phyloP scores from a whole-genome alignment of 2,113 vertebrate genomes.

The Leucopsar rothschildi region DNA sequence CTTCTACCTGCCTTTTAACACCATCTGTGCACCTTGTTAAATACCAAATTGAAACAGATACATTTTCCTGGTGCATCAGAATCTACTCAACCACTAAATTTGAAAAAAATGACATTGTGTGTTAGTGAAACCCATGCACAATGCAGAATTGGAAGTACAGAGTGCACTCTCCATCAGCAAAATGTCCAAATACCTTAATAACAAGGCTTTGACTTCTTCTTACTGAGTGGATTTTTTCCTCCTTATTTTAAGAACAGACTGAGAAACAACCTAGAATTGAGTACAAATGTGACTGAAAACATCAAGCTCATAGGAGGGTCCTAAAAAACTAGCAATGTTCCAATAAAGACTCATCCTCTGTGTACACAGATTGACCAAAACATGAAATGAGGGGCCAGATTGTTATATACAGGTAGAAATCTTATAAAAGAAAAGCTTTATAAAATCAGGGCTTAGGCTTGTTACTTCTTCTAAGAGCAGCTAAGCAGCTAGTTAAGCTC shows the following conservation, averaged over 20 bases:
- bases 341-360: not conserved
- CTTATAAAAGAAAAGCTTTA: not conserved
- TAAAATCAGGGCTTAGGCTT: not conserved
- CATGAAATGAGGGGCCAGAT: not conserved
- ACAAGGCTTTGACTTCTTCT: not conserved
- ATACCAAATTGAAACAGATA: constrained; percentile 59
- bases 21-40: constrained; percentile 69
- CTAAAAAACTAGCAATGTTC: not conserved
- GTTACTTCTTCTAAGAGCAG: not conserved
- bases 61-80: constrained; percentile 32
- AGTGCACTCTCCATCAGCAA: not conserved
- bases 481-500: not conserved
- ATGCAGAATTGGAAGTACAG: not conserved
- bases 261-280: not conserved
- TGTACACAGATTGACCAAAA: not conserved
- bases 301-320: not conserved
- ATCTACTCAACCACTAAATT: not conserved
- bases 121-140: not conserved
- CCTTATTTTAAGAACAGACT: not conserved
- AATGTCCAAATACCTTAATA: not conserved
- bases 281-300: not conserved
- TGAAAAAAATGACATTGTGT: constrained; percentile 18
- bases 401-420: not conserved
- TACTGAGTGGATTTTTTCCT: not conserved
- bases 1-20: constrained; percentile 64